These are phyloP conservation scores for Jacana jacana DNA, from an alignment of 2,113 vertebrate species.

Conservation along the genomic window DNA sequence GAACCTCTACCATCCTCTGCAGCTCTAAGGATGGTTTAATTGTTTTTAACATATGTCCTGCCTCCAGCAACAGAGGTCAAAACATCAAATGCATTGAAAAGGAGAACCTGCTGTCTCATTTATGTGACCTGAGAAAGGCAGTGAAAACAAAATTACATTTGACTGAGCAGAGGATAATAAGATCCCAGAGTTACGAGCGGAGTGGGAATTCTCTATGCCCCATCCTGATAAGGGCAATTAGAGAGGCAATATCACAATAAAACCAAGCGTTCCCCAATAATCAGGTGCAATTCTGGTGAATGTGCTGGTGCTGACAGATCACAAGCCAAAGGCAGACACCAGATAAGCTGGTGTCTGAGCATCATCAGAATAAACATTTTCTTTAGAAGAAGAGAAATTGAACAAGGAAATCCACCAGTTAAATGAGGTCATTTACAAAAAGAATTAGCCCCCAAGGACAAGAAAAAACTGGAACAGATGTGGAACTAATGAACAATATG, in stretches of 20 bases:
- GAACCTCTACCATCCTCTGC: not conserved
- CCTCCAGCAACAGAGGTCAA: not conserved
- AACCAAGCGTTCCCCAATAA: constrained; percentile 42
- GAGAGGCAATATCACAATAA: constrained; percentile 50
- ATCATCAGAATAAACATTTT: not conserved
- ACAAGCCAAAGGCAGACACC: not conserved
- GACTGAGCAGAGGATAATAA: constrained; percentile 57
- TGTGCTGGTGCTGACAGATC: not conserved
- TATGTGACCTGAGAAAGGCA: constrained; percentile 40
- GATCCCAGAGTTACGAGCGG: constrained; percentile 36
- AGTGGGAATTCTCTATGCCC: constrained; percentile 42
- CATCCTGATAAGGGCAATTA: constrained; percentile 69
- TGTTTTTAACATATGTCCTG: not conserved
- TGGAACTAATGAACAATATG: not conserved
- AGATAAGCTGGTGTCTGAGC: not conserved
- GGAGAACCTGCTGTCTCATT: constrained; percentile 3
- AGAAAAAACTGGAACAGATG: not conserved
- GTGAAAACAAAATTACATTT: constrained; percentile 51
- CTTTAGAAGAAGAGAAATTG: not conserved
- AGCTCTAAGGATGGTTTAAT: not conserved
- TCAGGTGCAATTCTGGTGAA: not conserved
- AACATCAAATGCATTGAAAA: constrained; percentile 17
- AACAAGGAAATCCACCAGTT: not conserved
- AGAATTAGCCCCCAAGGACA: not conserved
- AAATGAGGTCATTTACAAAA: not conserved